A percentile compares a stretch with the other conserved stretches of the same genome.
Conservation (phyloP, 2,113 vertebrate species). For the Fulica atra region DNA sequence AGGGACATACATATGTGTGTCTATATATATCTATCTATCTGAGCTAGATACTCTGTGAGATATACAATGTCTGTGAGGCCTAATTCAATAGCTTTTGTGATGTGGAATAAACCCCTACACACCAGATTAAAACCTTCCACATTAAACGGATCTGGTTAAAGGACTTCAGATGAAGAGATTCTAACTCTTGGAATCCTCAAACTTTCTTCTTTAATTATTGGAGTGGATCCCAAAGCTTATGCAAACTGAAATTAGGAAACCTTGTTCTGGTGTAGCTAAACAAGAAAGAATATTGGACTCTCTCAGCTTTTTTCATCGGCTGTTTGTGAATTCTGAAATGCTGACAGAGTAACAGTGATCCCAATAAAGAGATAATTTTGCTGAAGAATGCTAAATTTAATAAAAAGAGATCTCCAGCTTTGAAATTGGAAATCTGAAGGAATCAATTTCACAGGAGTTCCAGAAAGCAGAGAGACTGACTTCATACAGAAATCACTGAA, state of each 20-base stretch:
- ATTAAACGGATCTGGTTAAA: background rate
- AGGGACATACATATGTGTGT: background rate
- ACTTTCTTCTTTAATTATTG: background rate
- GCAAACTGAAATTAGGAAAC: background rate
- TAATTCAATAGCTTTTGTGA: background rate
- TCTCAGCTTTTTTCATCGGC: background rate
- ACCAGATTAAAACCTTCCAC: background rate
- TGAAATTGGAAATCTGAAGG: background rate
- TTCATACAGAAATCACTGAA: constrained; percentile 13
- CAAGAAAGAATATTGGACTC: background rate
- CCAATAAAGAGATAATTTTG: background rate
- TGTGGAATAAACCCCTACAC: background rate
- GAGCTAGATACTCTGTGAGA: background rate
- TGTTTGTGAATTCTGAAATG: background rate
- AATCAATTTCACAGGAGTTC: constrained; percentile 1
- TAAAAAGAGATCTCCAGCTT: constrained; percentile 1
- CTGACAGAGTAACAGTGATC: background rate
- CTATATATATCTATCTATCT: too few species aligned
- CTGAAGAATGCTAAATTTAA: background rate
- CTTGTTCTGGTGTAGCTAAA: background rate
- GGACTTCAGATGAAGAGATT: background rate
- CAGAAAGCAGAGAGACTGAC: background rate
- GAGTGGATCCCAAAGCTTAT: background rate
- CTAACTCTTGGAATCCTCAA: background rate
- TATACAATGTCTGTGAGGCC: background rate